Evolutionary conservation across 2,797 vertebrate species (phyloP).

Genomic region (Oryzias dopingdopingensis): DNA sequence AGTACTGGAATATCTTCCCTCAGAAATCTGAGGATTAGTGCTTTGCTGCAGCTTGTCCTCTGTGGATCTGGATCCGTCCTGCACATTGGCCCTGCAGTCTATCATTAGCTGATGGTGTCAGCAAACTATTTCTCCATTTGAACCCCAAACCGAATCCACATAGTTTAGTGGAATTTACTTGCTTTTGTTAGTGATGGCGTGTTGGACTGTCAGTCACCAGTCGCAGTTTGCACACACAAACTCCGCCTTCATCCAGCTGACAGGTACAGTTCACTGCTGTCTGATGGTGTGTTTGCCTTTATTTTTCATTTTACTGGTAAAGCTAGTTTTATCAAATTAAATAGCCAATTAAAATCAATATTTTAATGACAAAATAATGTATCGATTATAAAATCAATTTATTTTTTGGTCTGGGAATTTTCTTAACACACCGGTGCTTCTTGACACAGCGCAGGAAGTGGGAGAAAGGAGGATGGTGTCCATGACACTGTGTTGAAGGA

Average conservation of each 20-base stretch:
- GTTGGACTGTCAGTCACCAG: conserved; percentile 61
- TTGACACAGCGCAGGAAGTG: no score
- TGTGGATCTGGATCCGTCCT: conserved; percentile 43
- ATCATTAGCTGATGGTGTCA: conserved; percentile 45
- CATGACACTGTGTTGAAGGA: no score
- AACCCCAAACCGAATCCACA: conserved; percentile 19
- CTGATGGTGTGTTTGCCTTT: background rate
- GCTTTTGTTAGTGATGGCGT: conserved; percentile 49
- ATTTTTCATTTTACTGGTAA: no score
- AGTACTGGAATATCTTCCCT: conserved; percentile 67
- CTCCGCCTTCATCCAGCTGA: conserved; percentile 63
- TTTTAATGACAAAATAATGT: no score
- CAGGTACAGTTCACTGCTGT: conserved; percentile 59
- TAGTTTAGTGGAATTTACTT: conserved; percentile 29
- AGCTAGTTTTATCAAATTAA: no score
- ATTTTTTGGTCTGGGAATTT: no score
- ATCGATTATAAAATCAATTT: no score
- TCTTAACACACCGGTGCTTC: no score
- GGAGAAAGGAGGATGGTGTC: no score
- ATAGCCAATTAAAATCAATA: no score
- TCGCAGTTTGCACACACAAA: conserved; percentile 63
- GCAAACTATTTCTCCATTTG: conserved; percentile 24
- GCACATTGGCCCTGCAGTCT: conserved; percentile 35
- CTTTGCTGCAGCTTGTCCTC: conserved; percentile 47
- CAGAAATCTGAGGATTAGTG: conserved; percentile 66